Percentiles rank a stretch among this genome's conserved stretches.
These are phyloP conservation scores for Drosophila quinaria DNA, from an alignment of 2,888 invertebrate genomes.

Conservation along the genomic window DNA sequence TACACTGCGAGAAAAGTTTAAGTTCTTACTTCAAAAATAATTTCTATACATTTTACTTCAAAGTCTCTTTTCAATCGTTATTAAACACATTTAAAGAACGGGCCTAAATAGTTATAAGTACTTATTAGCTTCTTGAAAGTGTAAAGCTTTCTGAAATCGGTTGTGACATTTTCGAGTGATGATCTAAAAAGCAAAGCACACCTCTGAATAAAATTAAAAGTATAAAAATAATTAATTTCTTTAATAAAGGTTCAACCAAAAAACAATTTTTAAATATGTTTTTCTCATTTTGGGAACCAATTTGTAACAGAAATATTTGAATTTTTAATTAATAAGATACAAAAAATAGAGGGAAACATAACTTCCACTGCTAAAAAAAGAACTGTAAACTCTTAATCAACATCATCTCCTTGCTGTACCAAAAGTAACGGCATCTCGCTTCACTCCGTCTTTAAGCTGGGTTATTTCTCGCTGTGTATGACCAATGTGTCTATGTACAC, in stretches of 20 bases:
- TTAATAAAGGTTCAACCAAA: no score
- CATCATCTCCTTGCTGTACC: slow-evolving; percentile 1
- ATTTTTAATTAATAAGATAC: background rate
- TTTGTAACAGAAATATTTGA: no score
- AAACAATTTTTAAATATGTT: background rate
- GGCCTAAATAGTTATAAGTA: no score
- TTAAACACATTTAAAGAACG: no score
- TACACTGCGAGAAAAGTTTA: slow-evolving; percentile 40
- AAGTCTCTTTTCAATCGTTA: no score
- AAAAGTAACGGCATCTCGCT: slow-evolving; percentile 6
- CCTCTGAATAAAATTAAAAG: no score
- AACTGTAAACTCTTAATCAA: background rate
- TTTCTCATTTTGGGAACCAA: background rate
- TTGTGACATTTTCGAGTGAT: background rate
- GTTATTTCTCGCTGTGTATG: slow-evolving; percentile 35
- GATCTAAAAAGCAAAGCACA: background rate
- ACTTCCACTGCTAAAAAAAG: background rate
- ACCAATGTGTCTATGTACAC: slow-evolving; percentile 24
- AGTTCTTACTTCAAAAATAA: background rate
- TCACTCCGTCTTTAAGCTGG: background rate
- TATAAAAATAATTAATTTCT: no score
- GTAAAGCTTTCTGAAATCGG: background rate
- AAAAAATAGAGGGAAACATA: background rate
- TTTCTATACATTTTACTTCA: no score
- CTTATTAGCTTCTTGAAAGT: background rate